Evolutionary conservation across 2,113 vertebrate species (phyloP).

Genomic region (Dendropsophus ebraccatus): DNA sequence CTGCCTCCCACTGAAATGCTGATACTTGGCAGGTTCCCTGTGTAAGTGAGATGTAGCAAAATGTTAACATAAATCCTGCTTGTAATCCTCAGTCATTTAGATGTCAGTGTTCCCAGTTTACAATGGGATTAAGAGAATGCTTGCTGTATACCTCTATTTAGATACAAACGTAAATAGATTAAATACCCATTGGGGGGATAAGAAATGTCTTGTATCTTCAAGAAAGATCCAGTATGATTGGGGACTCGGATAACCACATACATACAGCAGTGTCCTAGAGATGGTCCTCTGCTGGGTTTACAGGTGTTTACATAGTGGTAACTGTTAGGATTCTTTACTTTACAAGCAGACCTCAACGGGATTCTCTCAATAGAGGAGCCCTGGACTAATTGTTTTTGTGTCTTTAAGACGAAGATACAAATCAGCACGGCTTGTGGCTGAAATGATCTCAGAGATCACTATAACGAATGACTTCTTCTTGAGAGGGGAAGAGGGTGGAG

Average conservation of each 20-base stretch:
- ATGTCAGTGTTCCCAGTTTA: slow-evolving; percentile 35
- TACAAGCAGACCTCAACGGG: not conserved
- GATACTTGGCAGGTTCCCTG: slow-evolving; percentile 28
- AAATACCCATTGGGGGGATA: not conserved
- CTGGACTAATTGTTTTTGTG: no score
- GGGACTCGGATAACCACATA: not conserved
- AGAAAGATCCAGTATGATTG: not conserved
- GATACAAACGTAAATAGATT: not conserved
- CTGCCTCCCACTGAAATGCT: slow-evolving; percentile 32
- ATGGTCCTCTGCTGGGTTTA: not conserved
- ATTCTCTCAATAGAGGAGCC: not conserved
- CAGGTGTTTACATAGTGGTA: not conserved
- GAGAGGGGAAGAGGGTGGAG: no score
- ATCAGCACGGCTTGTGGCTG: no score
- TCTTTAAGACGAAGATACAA: no score
- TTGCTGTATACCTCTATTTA: slow-evolving; percentile 25
- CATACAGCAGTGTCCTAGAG: not conserved
- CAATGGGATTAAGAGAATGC: slow-evolving; percentile 15
- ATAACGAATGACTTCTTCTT: not conserved
- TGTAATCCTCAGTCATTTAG: slow-evolving; percentile 50
- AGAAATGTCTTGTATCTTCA: not conserved
- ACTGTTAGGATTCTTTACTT: not conserved
- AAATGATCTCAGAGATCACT: no score
- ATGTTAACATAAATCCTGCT: slow-evolving; percentile 48
- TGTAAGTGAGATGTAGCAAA: slow-evolving; percentile 35